Conservation (phyloP, 2,797 vertebrate species). For the Labroides dimidiatus region DNA sequence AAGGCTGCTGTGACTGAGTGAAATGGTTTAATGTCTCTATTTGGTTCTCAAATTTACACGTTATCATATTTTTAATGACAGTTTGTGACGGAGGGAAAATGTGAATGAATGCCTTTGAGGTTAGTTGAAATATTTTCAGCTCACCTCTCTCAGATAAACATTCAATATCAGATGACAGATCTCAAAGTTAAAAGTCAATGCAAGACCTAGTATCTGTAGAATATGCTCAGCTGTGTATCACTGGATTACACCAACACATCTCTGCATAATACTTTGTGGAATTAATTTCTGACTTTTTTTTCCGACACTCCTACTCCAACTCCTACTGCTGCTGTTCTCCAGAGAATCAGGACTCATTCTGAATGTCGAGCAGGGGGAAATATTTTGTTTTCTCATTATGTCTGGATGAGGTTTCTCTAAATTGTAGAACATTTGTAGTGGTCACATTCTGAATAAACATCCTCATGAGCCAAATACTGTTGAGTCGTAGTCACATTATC, state of each 20-base stretch:
- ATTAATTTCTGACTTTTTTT: conserved; percentile 67
- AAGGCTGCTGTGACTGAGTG: not conserved
- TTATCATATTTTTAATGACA: not conserved
- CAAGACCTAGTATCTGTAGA: conserved; percentile 30
- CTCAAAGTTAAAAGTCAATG: conserved; percentile 23
- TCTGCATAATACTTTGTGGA: conserved; percentile 58
- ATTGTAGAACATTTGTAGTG: conserved; percentile 29
- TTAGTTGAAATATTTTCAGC: not conserved
- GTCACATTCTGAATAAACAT: conserved; percentile 55
- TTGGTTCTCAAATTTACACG: not conserved
- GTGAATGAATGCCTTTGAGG: conserved; percentile 2
- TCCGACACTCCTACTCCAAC: conserved; percentile 67
- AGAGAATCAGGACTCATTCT: conserved; percentile 47
- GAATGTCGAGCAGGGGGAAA: conserved; percentile 26
- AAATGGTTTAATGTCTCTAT: not conserved
- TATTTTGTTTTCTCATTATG: conserved; percentile 24
- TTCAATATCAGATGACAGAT: conserved; percentile 12
- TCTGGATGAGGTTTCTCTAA: conserved; percentile 38
- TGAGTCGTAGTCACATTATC: conserved; percentile 60
- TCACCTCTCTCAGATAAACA: not conserved
- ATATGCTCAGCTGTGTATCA: conserved; percentile 51
- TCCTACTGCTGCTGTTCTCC: conserved; percentile 65
- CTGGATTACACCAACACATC: conserved; percentile 70
- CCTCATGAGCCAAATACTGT: conserved; percentile 30
- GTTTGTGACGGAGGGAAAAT: not conserved